Conservation (phyloP, 1,140 invertebrate species). For the Charaxes varanes region DNA sequence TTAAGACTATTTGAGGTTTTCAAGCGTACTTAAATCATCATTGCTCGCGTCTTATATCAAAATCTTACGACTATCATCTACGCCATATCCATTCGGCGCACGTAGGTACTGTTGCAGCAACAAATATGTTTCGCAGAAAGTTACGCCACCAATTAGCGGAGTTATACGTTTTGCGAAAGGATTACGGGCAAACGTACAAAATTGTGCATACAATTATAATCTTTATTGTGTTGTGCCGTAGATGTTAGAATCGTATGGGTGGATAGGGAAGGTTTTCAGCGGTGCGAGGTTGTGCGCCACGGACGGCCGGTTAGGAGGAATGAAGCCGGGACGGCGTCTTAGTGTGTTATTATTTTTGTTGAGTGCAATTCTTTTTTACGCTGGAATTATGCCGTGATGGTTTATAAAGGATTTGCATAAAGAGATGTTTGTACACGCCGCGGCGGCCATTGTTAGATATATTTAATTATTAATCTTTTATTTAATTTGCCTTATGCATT, state of each 20-base stretch:
- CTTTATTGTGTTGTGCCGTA: slow-evolving; percentile 20
- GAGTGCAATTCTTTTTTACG: slow-evolving; percentile 30
- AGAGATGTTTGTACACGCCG: too few species aligned
- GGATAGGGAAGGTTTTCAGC: slow-evolving; percentile 9
- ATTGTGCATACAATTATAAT: slow-evolving; percentile 19
- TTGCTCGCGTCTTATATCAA: slow-evolving; percentile 11
- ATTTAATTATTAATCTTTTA: too few species aligned
- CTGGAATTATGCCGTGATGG: slow-evolving; percentile 19
- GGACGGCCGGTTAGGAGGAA: slow-evolving; percentile 50
- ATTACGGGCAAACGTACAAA: slow-evolving; percentile 16
- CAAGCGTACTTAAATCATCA: too few species aligned
- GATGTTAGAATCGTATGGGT: slow-evolving; percentile 25
- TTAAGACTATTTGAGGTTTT: too few species aligned
- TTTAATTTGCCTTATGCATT: too few species aligned
- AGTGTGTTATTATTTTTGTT: slow-evolving; percentile 37
- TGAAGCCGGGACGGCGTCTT: slow-evolving; percentile 41
- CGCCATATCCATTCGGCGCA: slow-evolving; percentile 29
- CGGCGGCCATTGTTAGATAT: too few species aligned
- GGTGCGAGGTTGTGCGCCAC: slow-evolving; percentile 31
- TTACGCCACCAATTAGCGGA: slow-evolving; percentile 61
- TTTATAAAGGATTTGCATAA: slow-evolving; percentile 1
- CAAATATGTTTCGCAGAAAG: slow-evolving; percentile 45
- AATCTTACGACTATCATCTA: slow-evolving; percentile 15
- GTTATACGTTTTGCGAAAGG: slow-evolving; percentile 25
- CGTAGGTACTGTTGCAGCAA: slow-evolving; percentile 42